Percentiles rank a stretch among this genome's conserved stretches.
These are phyloP conservation scores for Anastrepha obliqua DNA, from an alignment of 1,140 invertebrate genomes.

Conservation along the genomic window DNA sequence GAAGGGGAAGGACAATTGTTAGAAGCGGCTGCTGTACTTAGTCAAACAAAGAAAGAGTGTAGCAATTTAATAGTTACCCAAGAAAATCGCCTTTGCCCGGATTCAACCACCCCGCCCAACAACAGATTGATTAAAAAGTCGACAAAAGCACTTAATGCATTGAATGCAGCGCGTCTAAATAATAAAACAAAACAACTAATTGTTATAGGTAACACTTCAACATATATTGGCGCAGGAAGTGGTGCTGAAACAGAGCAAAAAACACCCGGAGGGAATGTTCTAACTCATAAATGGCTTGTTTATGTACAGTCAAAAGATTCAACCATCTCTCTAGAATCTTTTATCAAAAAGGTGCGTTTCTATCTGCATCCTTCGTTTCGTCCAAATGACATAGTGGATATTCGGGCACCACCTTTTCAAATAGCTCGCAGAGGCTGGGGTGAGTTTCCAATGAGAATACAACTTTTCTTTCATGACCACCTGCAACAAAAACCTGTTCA, in stretches of 20 bases:
- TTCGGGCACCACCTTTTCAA: slow-evolving; percentile 88
- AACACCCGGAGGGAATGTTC: slow-evolving; percentile 77
- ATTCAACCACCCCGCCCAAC: neutral
- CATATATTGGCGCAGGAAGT: slow-evolving; percentile 83
- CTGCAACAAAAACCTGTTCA: slow-evolving; percentile 85
- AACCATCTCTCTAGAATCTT: slow-evolving; percentile 77
- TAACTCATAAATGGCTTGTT: slow-evolving; percentile 94
- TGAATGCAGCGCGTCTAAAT: slow-evolving; percentile 65
- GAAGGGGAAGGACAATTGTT: slow-evolving; percentile 70
- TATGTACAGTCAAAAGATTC: slow-evolving; percentile 81
- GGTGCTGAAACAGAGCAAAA: neutral
- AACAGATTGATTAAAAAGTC: neutral
- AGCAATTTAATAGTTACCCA: neutral
- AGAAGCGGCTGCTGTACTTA: neutral
- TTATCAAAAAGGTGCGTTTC: slow-evolving; percentile 84
- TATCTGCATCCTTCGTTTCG: slow-evolving; percentile 90
- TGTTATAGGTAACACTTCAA: slow-evolving; percentile 89
- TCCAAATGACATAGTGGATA: slow-evolving; percentile 90
- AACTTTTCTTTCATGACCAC: slow-evolving; percentile 85
- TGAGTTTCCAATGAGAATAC: slow-evolving; percentile 89
- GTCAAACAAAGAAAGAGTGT: neutral
- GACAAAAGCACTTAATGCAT: slow-evolving; percentile 51
- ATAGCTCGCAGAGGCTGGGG: slow-evolving; percentile 91
- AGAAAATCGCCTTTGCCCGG: neutral
- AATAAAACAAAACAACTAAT: slow-evolving; percentile 74